Base-by-base conservation (phyloP, 2,888 invertebrate genomes). In the Macaria liturata region DNA sequence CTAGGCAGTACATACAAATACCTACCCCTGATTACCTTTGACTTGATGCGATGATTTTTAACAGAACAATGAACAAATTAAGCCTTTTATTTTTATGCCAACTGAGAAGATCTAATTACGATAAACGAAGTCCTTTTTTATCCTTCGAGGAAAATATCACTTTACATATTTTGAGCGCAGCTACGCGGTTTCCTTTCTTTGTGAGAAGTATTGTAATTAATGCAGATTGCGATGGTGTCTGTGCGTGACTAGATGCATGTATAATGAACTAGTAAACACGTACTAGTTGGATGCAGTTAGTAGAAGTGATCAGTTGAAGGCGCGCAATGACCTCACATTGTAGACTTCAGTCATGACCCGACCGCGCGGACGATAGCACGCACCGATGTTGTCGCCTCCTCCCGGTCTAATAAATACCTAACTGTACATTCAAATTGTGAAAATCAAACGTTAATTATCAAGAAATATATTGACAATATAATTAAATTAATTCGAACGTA, bases 271-370 rank as follows among this genome's bases (percentile, higher is more conserved):
- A 46, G 46, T 49, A 9, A 45, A 46, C 32, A 49, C 9, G 37
- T 45, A 49, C 20, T 39, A 52, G 9, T 9, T 47, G 43, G 31
- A 59, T 60, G 54, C 52, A 63, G 49, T 55, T 58, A 42, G 32
- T 52, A 51, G 53, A 39, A 44, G 54, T 57, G 57, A 60, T 63
- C 59, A 60, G 54, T 46, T 48, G 39, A 40, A 49, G 50, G 45
- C 57, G 39, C 46, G n/a, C 57, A 55, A 50, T 62, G 64, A 62
- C 56, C 56, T 62, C 49, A 46, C 47, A 42, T 8, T 37, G 43
- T 50, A 54, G 53, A 62, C 60, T 68, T 71, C 71, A 75, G 76
- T 75, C 48, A 53, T 65, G 63, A 53, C 64, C 67, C 66, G 70
- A 63, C 54, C 74, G 72, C 70, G 71, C 50, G 56, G 32, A 57